Conservation (phyloP, 35 echinoderm and acorn worm genomes). For the Apostichopus californicus region DNA sequence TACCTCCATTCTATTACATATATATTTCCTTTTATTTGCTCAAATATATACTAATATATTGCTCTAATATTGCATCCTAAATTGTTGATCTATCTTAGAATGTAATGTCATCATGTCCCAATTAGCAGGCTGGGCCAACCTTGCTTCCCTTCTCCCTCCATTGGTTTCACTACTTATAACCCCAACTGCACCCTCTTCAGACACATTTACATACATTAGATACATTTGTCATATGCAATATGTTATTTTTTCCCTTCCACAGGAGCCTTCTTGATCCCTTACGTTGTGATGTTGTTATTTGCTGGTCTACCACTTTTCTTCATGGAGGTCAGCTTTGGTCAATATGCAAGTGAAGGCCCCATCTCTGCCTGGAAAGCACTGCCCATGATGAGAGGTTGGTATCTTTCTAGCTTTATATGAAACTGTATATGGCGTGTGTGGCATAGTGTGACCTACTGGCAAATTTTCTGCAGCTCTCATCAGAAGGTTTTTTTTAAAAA, state of each 20-base stretch:
- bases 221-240: not conserved
- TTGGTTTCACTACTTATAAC: not conserved
- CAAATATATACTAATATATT: too few species aligned
- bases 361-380: slow-evolving; percentile 76
- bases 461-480: too few species aligned
- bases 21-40: too few species aligned
- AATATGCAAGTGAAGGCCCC: slow-evolving; percentile 84
- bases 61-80: too few species aligned
- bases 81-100: too few species aligned
- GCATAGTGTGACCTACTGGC: too few species aligned
- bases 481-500: too few species aligned
- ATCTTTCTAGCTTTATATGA: not conserved
- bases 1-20: too few species aligned
- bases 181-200: not conserved
- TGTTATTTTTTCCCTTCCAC: not conserved
- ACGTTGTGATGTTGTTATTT: slow-evolving; percentile 91
- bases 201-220: not conserved
- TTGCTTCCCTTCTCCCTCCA: too few species aligned
- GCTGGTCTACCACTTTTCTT: slow-evolving; percentile 89
- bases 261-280: slow-evolving; percentile 95
- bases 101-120: too few species aligned
- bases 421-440: too few species aligned
- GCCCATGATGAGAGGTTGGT: slow-evolving; percentile 82
- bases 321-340: slow-evolving; percentile 85
- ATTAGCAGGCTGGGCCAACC: too few species aligned